Evolutionary conservation across 2,888 invertebrate species (phyloP).

Genomic region (Drosophila cracens): DNA sequence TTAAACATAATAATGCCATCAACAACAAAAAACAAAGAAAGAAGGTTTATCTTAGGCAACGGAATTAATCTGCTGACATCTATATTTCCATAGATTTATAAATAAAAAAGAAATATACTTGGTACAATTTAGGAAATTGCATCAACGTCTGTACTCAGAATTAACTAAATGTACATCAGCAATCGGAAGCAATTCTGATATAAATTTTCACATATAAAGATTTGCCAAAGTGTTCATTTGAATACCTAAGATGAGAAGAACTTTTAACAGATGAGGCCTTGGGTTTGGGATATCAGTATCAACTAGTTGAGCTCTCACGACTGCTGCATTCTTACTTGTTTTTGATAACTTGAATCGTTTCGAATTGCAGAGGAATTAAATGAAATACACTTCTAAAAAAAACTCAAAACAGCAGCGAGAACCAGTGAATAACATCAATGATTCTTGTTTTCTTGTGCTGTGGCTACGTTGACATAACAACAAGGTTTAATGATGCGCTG

Average conservation of each 20-base stretch:
- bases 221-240: no score
- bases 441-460: background rate
- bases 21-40: background rate
- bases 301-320: background rate
- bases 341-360: background rate
- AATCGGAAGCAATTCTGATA: no score
- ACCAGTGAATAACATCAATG: background rate
- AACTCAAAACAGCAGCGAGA: background rate
- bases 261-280: background rate
- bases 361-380: background rate
- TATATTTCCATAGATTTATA: background rate
- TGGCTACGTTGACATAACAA: background rate
- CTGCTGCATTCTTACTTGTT: background rate
- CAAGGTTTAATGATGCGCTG: conserved; percentile 9
- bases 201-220: no score
- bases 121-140: background rate
- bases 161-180: no score
- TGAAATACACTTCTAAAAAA: background rate
- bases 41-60: background rate
- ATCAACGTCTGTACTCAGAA: background rate
- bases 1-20: background rate
- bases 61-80: background rate
- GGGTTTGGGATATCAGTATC: background rate
- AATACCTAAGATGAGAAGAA: background rate
- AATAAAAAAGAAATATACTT: background rate